Percentiles rank a stretch among this genome's conserved stretches.
These are phyloP conservation scores for Diplolepis rosae DNA, from an alignment of 2,888 invertebrate genomes.

Conservation along the genomic window DNA sequence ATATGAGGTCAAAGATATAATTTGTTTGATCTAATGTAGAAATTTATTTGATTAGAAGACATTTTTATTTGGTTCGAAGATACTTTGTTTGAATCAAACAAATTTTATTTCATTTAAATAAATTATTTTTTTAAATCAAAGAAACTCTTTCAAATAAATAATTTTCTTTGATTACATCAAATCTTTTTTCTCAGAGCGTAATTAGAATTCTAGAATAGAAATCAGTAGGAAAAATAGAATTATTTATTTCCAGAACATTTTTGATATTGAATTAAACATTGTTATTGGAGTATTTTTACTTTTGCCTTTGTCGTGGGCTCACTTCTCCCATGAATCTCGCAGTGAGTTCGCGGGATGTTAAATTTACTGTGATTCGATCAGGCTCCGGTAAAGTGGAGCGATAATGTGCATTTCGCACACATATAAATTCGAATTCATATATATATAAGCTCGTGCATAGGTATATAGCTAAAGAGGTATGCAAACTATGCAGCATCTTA, in stretches of 20 bases:
- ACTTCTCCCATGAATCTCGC: conserved; percentile 3
- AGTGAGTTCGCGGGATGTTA: conserved; percentile 18
- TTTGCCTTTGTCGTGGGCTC: conserved; percentile 11
- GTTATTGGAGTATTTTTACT: not conserved
- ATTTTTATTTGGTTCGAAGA: no score
- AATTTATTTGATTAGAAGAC: no score
- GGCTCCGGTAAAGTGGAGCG: conserved; percentile 13
- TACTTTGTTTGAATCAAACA: no score
- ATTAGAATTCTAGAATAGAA: no score
- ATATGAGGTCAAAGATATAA: no score
- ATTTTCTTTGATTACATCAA: no score
- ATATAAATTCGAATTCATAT: not conserved
- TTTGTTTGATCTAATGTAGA: no score
- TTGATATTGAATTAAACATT: not conserved
- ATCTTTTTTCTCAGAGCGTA: no score
- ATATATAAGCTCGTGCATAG: not conserved
- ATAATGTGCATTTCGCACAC: conserved; percentile 4
- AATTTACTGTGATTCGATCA: conserved; percentile 6
- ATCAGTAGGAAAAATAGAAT: not conserved
- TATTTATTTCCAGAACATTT: not conserved
- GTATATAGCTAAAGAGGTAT: not conserved
- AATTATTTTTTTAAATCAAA: no score
- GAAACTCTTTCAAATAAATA: no score
- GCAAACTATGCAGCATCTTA: conserved; percentile 13
- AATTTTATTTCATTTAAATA: no score